These are phyloP conservation scores for Tachycineta bicolor DNA, from an alignment of 2,113 vertebrate species.

Conservation along the genomic window DNA sequence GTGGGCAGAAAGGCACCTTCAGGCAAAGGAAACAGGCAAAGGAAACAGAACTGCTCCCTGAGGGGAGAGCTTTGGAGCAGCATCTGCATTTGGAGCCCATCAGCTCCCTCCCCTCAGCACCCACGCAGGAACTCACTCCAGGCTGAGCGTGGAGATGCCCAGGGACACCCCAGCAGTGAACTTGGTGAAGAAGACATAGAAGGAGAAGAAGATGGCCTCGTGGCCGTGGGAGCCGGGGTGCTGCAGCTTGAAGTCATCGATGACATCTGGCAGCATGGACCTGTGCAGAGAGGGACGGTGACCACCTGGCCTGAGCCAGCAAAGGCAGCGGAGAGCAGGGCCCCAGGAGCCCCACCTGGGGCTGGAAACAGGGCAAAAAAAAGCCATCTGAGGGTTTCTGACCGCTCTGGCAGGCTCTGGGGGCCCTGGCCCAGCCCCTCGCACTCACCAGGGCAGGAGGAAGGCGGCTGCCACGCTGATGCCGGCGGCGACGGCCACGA, in stretches of 20 bases:
- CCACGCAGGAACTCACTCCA: slow-evolving; percentile 79
- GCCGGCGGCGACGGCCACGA: slow-evolving; percentile 84
- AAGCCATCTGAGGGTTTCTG: background rate
- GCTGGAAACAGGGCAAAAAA: background rate
- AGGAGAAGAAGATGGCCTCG: slow-evolving; percentile 95
- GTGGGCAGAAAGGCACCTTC: background rate
- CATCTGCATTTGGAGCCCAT: background rate
- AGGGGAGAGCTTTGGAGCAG: background rate
- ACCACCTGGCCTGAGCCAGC: background rate
- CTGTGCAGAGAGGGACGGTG: slow-evolving; percentile 30
- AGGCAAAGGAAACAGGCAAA: background rate
- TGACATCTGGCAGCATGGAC: slow-evolving; percentile 94
- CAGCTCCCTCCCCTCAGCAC: background rate
- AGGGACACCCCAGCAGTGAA: slow-evolving; percentile 92
- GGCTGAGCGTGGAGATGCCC: slow-evolving; percentile 91
- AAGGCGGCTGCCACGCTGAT: slow-evolving; percentile 90
- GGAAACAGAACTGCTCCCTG: background rate
- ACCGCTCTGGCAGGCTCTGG: background rate
- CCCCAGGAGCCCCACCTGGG: background rate
- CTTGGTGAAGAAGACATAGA: slow-evolving; percentile 96
- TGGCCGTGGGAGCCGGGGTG: slow-evolving; percentile 82
- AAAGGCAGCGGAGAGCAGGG: background rate
- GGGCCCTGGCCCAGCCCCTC: background rate
- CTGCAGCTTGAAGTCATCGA: slow-evolving; percentile 92
- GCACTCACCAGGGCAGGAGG: slow-evolving; percentile 88